Base-by-base conservation (phyloP, 1,140 invertebrate genomes). In the Hypothenemus hampei region DNA sequence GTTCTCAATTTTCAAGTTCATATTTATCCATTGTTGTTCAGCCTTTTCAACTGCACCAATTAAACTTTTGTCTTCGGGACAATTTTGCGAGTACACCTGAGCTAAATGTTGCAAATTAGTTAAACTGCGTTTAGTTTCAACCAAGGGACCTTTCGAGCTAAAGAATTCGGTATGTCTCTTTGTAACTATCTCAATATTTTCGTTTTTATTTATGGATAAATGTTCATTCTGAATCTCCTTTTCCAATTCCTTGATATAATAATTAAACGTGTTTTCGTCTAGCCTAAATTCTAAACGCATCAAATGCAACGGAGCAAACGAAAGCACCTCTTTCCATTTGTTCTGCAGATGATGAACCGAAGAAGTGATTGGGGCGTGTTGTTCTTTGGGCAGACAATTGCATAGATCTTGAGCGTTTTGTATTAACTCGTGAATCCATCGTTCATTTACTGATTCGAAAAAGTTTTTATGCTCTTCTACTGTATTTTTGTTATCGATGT, bases 241-340 rank as follows among this genome's bases (percentile, higher is more conserved):
- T 67, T 97, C 91, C 48, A 95, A 87, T 61, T 93, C 89, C 63
- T 91, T 89, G 22, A 96, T 73, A 56, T 87, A 87, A 49, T 91
- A 84, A 45, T 83, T 78, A 72, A 95, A 94, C 1, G 86, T 83
- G 11, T 85, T 81, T 70, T 96, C 90, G 53, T 93, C 87, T 4
- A 93, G 69, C 11, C 84, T 73, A 71, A 96, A 96, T 72, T 97
- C 92, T n/a, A 95, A 75, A 59, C 84, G 81, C 73, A 93, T 84
- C 19, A 95, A 74, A 73, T 93, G 91, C 18, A 89, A 73, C 0
- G 93, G 93, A 0, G 88, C 89, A 58, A 85, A 81, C 10, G 78
- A 78, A 8, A 90, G 73, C 5, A 93, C 81, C 52, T 87, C 81
- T 55, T 85, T 82, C 89, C 89, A 93, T 56, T 85, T 82, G 20